Evolutionary conservation across 2,113 vertebrate genomes (phyloP).

Genomic region (Neodontobutis hainanensis): DNA sequence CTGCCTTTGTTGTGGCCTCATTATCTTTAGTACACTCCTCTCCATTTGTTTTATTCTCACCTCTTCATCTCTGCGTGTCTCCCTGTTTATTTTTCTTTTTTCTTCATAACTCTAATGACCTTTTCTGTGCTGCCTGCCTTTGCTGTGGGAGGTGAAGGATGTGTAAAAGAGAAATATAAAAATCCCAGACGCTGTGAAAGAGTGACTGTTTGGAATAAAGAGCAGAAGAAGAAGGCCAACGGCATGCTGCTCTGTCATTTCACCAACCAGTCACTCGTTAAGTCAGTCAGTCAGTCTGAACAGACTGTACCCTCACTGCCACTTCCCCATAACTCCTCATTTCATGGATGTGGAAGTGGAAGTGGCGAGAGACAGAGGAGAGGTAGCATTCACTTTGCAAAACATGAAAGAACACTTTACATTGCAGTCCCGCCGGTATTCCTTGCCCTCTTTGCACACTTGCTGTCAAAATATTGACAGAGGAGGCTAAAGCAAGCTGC

Average conservation of each 20-base stretch:
- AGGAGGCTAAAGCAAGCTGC: slow-evolving; percentile 41
- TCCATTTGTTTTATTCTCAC: slow-evolving; percentile 54
- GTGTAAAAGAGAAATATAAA: slow-evolving; percentile 7
- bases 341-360: slow-evolving; percentile 46
- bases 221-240: slow-evolving; percentile 4
- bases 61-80: slow-evolving; percentile 30
- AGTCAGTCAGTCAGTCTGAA: slow-evolving; percentile 50
- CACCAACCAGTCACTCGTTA: slow-evolving; percentile 41
- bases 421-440: slow-evolving; percentile 55
- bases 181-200: slow-evolving; percentile 18
- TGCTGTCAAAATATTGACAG: slow-evolving; percentile 71
- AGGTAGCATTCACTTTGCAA: slow-evolving; percentile 52
- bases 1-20: slow-evolving; percentile 54
- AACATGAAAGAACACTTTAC: slow-evolving; percentile 74
- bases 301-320: slow-evolving; percentile 36
- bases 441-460: slow-evolving; percentile 42
- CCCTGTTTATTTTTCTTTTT: slow-evolving; percentile 25
- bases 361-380: slow-evolving; percentile 26
- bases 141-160: slow-evolving; percentile 26
- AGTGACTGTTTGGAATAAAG: slow-evolving; percentile 2
- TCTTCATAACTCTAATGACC: slow-evolving; percentile 39
- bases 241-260: slow-evolving; percentile 36
- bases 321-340: slow-evolving; percentile 52
- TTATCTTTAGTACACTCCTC: slow-evolving; percentile 50
- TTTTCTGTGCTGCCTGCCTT: slow-evolving; percentile 11